Percentiles rank a stretch among this genome's conserved stretches.
Evolutionary conservation across 2,113 vertebrate species (phyloP).

Genomic region (Ia io): DNA sequence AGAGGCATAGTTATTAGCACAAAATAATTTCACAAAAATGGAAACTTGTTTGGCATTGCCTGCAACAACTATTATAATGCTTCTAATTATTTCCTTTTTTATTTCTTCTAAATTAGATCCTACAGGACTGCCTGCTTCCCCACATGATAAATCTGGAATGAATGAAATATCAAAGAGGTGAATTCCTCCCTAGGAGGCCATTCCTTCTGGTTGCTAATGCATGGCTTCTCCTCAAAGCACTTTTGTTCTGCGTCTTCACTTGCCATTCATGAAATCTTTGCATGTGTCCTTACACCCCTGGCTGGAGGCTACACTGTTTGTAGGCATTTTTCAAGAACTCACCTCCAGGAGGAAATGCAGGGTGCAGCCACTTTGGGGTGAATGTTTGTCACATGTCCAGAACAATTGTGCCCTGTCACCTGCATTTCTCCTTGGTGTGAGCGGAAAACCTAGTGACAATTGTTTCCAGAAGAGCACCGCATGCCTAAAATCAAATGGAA

Average conservation of each 20-base stretch:
- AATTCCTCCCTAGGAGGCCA: conserved; percentile 20
- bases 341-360: conserved; percentile 2
- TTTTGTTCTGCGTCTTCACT: conserved; percentile 36
- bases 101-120: conserved; percentile 24
- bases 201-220: conserved; percentile 53
- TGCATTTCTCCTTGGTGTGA: background rate
- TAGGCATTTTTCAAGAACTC: background rate
- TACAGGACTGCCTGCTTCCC: background rate
- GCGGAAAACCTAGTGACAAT: background rate
- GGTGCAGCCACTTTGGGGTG: background rate
- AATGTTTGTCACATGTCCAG: background rate
- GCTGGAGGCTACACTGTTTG: background rate
- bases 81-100: background rate
- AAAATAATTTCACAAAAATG: background rate
- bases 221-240: background rate
- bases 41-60: background rate
- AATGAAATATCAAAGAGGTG: conserved; percentile 25
- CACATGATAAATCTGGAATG: conserved; percentile 11
- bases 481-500: background rate
- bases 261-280: conserved; percentile 55
- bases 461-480: background rate
- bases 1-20: background rate
- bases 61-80: background rate
- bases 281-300: background rate
- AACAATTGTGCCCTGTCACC: background rate